phyloP scores from a whole-genome alignment of 2,113 vertebrate species.

The Chrysochloris asiatica region DNA sequence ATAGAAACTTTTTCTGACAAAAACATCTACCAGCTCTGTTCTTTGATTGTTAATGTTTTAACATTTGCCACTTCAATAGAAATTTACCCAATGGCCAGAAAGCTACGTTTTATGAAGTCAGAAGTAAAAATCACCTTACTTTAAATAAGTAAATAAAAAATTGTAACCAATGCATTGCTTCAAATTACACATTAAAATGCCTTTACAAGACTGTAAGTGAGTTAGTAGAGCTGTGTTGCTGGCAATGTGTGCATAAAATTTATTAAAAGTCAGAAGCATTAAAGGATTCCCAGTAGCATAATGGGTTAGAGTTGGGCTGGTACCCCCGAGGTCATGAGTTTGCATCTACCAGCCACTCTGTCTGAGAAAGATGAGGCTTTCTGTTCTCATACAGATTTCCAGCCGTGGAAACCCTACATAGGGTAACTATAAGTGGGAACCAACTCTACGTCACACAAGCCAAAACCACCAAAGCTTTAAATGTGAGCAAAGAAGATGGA shows the following conservation, averaged over 20 bases:
- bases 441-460: no score
- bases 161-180: conserved; percentile 48
- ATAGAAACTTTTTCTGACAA: conserved; percentile 12
- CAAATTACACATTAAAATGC: conserved; percentile 70
- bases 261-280: not conserved
- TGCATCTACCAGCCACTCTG: no score
- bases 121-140: conserved; percentile 63
- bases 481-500: not conserved
- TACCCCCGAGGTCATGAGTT: no score
- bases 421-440: no score
- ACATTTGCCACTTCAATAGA: conserved; percentile 56
- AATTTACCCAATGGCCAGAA: conserved; percentile 48
- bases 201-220: conserved; percentile 46
- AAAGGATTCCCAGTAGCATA: no score
- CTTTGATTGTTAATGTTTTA: conserved; percentile 36
- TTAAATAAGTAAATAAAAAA: conserved; percentile 74
- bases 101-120: conserved; percentile 60
- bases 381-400: no score
- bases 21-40: conserved; percentile 43
- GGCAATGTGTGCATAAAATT: not conserved
- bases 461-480: no score
- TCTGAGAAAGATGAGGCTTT: no score
- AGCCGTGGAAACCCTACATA: no score
- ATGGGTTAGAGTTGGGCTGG: no score
- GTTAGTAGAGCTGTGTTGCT: not conserved